A percentile compares a stretch with the other conserved stretches of the same genome.
Conservation (phyloP, 2,113 vertebrate species). For the Seriola rivoliana region DNA sequence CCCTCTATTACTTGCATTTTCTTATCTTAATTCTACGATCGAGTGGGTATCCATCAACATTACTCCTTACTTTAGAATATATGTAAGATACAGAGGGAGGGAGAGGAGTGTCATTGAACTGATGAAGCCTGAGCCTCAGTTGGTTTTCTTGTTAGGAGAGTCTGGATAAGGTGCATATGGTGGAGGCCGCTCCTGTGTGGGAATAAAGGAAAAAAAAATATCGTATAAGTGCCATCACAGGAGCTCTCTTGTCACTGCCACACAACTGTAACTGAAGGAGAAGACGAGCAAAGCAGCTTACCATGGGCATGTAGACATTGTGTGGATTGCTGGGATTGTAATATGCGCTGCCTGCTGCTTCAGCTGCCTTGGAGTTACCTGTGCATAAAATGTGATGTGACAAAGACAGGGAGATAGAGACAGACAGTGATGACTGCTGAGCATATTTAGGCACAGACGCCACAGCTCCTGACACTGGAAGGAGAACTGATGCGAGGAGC, state of each 20-base stretch:
- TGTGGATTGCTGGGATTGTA: slow-evolving; percentile 93
- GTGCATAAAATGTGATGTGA: slow-evolving; percentile 34
- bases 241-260: neutral
- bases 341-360: slow-evolving; percentile 90
- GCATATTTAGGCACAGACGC: slow-evolving; percentile 42
- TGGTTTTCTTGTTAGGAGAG: slow-evolving; percentile 87
- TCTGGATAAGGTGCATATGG: slow-evolving; percentile 85
- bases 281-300: slow-evolving; percentile 69
- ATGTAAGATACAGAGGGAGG: slow-evolving; percentile 47
- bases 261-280: neutral
- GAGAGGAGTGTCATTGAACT: slow-evolving; percentile 44
- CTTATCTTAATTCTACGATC: slow-evolving; percentile 25
- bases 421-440: slow-evolving; percentile 15
- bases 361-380: slow-evolving; percentile 88
- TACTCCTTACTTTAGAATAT: slow-evolving; percentile 32
- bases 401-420: slow-evolving; percentile 26
- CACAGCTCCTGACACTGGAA: slow-evolving; percentile 13
- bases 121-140: slow-evolving; percentile 71
- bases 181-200: slow-evolving; percentile 87
- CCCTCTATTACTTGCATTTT: slow-evolving; percentile 24
- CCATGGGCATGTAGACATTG: slow-evolving; percentile 94
- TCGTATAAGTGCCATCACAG: no score
- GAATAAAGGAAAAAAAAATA: neutral
- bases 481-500: slow-evolving; percentile 32
- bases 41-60: slow-evolving; percentile 13